phyloP scores from a whole-genome alignment of 2,888 invertebrate species.

The Podabrus alpinus region DNA sequence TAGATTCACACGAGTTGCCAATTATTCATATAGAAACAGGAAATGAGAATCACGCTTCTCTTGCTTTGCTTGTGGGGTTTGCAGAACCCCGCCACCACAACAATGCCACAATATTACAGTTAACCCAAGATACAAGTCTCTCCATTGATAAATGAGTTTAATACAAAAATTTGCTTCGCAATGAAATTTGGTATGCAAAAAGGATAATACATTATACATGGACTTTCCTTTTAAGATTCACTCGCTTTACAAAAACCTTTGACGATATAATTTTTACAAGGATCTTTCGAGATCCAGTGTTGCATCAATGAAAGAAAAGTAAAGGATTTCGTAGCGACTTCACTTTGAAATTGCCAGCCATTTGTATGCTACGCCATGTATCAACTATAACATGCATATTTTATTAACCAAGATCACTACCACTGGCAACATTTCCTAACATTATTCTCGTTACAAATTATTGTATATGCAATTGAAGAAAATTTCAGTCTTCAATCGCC shows the following conservation, averaged over 20 bases:
- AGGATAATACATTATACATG: conserved; percentile 28
- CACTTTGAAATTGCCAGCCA: conserved; percentile 12
- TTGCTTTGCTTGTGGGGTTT: conserved; percentile 2
- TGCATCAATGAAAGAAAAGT: conserved; percentile 10
- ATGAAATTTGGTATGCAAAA: conserved; percentile 26
- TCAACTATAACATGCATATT: conserved; percentile 25
- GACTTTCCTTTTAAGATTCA: conserved; percentile 16
- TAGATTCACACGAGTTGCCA: conserved; percentile 24
- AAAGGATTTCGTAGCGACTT: background rate
- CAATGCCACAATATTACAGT: conserved; percentile 18
- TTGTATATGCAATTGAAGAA: conserved; percentile 5
- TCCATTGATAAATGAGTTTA: conserved; percentile 25
- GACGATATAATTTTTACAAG: conserved; percentile 21
- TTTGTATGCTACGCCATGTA: conserved; percentile 18
- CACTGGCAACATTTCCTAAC: conserved; percentile 9
- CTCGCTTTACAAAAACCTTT: conserved; percentile 12
- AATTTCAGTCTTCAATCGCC: conserved; percentile 8
- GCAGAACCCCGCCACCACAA: conserved; percentile 9
- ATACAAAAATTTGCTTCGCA: conserved; percentile 27
- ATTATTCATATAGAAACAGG: conserved; percentile 31
- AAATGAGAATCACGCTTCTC: conserved; percentile 31
- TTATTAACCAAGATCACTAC: conserved; percentile 17
- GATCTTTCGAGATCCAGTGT: conserved; percentile 10
- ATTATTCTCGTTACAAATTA: conserved; percentile 20
- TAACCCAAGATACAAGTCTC: conserved; percentile 10